Base-by-base conservation (phyloP, 2,113 vertebrate species). In the Anser cygnoides region DNA sequence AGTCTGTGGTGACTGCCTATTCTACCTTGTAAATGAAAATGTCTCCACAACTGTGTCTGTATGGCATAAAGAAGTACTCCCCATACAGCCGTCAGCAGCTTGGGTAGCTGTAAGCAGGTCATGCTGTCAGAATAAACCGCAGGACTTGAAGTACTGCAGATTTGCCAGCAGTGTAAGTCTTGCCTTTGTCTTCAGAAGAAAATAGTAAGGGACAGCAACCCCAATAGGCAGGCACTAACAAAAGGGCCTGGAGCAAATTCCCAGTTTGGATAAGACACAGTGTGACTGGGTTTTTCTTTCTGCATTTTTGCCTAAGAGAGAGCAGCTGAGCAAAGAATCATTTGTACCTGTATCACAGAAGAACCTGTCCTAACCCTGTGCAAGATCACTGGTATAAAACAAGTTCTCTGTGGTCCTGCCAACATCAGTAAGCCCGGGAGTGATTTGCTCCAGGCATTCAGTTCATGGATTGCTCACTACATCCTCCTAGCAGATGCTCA, bases 401-500 rank as follows among this genome's bases (percentile, higher is more conserved):
- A 17, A 33, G 17, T 84, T 79, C 74, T 84, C 79, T 84, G 0
- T 65, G 21, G 58, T 84, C 54, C 41, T 66, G 66, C 50, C 81
- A 92, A 2, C 8, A 1, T 55, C 74, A 81, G 59, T 65, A 79
- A 84, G 74, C 28, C 62, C 41, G 25, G 26, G 62, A 87, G 20
- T 67, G 55, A 67, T 2, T 89, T 4, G 0, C 62, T 85, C 72
- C 50, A 66, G 66, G 52, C 74, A 49, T 93, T 85, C 73, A 76
- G 49, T 72, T 44, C 11, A 49, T 29, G 49, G 92, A 25, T 76
- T 87, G 87, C 62, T 92, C 81, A 77, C 87, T 52, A 3, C 52
- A 28, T 80, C 41, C 87, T 94, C 86, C 66, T 41, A 62, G 77
- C 66, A 92, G 72, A 87, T 46, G 50, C 84, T 87, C 59, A 80